Base-by-base conservation (phyloP, 2,888 invertebrate species). In the Drosophila lacicola region DNA sequence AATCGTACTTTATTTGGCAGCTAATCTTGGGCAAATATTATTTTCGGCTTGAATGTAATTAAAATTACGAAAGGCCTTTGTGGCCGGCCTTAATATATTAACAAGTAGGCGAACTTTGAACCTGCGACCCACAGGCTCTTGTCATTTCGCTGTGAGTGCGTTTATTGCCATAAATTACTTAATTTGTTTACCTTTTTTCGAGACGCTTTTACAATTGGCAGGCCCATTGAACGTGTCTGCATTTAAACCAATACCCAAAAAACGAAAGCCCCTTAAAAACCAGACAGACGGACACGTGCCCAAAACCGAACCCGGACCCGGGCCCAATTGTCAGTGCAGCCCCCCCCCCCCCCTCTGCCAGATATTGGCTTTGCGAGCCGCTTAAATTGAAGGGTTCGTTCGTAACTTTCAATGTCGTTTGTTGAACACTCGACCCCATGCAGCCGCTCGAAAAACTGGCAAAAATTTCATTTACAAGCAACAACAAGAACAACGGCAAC, bases 391-490 rank as follows among this genome's bases (percentile, higher is more conserved):
- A 69, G 70, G 54, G 47, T 50, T 57, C 45, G 45, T 74, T 77
- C 65, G 78, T 76, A 73, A 82, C 74, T 80, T 83, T 80, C 86
- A 85, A 88, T 88, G 86, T 80, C 86, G 70, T 74, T 75, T 53
- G 17, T 45, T 21, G 45, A 45, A 17, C 60, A 4, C 21, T 13
- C 33, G 11, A 4, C 10, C 47, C 19, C 14, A 44, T 29, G 29
- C 29, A 29, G 3, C 2, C 29, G 25, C 37, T 6, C 17, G 37
- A 25, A 34, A 33, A 64, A 60, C 73, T 62, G 66, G 45, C 62
- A 70, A 75, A 88, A 85, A 82, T 79, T 82, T 83, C 74, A 82
- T 85, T 82, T 80, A 79, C 86, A 77, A 72, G 69, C 65, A 58
- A 25, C 47, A 57, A 49, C 17, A 62, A n/a, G n/a, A n/a, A 41